phyloP scores from a whole-genome alignment of 2,888 invertebrate species.

The Cybosia mesomella region DNA sequence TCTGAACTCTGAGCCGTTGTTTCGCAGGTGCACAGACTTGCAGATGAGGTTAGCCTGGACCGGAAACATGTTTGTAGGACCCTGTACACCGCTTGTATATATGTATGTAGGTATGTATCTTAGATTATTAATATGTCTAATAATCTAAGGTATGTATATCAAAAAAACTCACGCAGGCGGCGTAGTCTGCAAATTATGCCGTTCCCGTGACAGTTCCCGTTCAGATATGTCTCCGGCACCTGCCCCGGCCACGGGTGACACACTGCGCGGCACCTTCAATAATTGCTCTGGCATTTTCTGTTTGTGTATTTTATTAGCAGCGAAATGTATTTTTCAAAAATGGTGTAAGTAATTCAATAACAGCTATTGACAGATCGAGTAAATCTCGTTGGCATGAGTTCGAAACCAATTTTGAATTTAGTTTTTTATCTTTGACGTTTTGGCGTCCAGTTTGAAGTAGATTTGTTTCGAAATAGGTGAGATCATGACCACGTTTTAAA shows the following conservation, averaged over 20 bases:
- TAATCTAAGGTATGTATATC: too few species aligned
- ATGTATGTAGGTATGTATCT: too few species aligned
- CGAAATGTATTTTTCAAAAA: constrained; percentile 13
- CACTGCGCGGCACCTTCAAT: constrained; percentile 69
- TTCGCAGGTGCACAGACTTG: too few species aligned
- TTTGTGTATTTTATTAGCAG: background rate
- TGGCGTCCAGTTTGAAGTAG: background rate
- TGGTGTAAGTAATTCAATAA: background rate
- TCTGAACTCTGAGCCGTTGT: too few species aligned
- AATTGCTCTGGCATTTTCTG: constrained; percentile 68
- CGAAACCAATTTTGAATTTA: constrained; percentile 37
- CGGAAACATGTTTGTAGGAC: too few species aligned
- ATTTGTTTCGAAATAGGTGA: background rate
- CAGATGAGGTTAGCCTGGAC: too few species aligned
- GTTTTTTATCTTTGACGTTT: constrained; percentile 17
- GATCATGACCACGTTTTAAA: background rate
- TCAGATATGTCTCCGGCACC: constrained; percentile 82
- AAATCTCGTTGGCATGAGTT: constrained; percentile 46
- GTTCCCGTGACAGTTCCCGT: constrained; percentile 72
- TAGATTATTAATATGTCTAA: too few species aligned
- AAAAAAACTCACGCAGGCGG: constrained; percentile 66
- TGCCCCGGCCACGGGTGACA: constrained; percentile 71
- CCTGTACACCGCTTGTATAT: too few species aligned
- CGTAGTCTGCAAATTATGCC: constrained; percentile 70
- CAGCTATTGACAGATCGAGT: constrained; percentile 20